Base-by-base conservation (phyloP, 2,113 vertebrate genomes). In the Gavia stellata region DNA sequence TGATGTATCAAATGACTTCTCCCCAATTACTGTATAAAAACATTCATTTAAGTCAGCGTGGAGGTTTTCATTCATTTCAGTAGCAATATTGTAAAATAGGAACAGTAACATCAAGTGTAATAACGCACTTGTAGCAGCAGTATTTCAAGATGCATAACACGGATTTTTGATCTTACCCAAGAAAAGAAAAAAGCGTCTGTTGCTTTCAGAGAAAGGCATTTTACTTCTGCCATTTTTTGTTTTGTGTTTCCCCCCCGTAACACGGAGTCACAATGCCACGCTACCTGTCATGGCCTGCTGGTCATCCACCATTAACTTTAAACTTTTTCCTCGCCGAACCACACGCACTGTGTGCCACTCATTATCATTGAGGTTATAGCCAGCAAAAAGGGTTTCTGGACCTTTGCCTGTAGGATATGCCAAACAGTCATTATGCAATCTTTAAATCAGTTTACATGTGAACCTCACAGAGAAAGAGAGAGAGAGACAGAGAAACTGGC, bases 351-450 rank as follows among this genome's bases (percentile, higher is more conserved):
- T 99, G 98, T 99, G 99, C 99, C 99, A 99, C 94, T 99, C 99
- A 93, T 99, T 99, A 98, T 99, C 99, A 98, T 99, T 99, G 98
- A 99, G 98, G 98, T 99, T 99, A 98, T 99, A 99, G 98, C 99
- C 99, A 68, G 99, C 99, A 98, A 99, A 99, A 98, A 99, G 99
- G 87, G 99, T 99, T 98, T 99, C 99, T 97, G 99, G 99, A 97
- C 99, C 99, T 98, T 99, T 99, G 98, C 99, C 99, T 99, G 99
- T 98, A 98, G 99, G 97, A 99, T 98, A 99, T 99, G 98, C 99
- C 99, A 99, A 98, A 99, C 97, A 98, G 86, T 94, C 98, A 98
- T 99, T 99, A 99, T 98, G 97, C 96, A 98, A 97, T 95, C 96
- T 97, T 95, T 97, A 97, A 95, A 97, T 95, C 96, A 95, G 92